phyloP scores from a whole-genome alignment of 2,113 vertebrate genomes.

The Tupaia tana region DNA sequence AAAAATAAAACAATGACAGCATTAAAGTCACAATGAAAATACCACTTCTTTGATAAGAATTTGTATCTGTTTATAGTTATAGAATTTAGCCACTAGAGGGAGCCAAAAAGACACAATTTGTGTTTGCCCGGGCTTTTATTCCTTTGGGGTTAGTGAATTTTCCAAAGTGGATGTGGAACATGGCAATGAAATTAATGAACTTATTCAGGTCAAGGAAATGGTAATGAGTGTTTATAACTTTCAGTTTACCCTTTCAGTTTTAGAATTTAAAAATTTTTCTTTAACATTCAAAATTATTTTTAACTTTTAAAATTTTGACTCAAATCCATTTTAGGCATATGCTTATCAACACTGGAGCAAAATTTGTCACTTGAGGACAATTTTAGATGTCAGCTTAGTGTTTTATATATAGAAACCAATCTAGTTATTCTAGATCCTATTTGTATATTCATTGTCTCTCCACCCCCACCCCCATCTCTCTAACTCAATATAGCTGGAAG shows the following conservation, averaged over 20 bases:
- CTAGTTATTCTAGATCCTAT: background rate
- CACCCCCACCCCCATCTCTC: no score
- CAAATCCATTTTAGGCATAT: conserved; percentile 40
- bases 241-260: conserved; percentile 40
- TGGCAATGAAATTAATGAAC: background rate
- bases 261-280: background rate
- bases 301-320: conserved; percentile 43
- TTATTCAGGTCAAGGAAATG: background rate
- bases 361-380: conserved; percentile 43
- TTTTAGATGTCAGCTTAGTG: conserved; percentile 13
- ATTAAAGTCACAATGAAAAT: conserved; percentile 18
- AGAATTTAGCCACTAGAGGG: conserved; percentile 83
- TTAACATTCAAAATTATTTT: background rate
- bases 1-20: conserved; percentile 44
- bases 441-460: background rate
- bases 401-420: conserved; percentile 24
- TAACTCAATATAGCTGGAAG: background rate
- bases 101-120: conserved; percentile 73
- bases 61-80: conserved; percentile 21
- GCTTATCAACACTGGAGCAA: conserved; percentile 2
- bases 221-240: conserved; percentile 26
- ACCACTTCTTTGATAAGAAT: background rate
- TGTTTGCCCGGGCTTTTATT: background rate
- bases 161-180: background rate
- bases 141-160: background rate